Evolutionary conservation across 2,888 invertebrate species (phyloP).

Genomic region (Ectobius pallidus): DNA sequence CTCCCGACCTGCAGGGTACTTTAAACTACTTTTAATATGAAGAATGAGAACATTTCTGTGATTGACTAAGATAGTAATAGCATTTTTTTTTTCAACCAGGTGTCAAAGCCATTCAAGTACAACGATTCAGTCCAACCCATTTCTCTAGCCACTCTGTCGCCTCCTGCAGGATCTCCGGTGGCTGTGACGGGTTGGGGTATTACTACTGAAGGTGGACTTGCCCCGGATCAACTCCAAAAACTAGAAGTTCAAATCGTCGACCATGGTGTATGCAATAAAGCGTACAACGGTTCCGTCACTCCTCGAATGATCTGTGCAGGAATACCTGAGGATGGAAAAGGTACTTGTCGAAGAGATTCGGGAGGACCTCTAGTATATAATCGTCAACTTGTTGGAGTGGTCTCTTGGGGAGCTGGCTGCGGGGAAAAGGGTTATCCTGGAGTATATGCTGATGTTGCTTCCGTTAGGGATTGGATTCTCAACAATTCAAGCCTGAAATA

Average conservation of each 20-base stretch:
- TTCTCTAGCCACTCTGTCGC: not conserved
- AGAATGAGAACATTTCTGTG: too few relatives aligned
- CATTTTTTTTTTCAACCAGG: too few relatives aligned
- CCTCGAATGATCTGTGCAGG: not conserved
- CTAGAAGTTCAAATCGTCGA: not conserved
- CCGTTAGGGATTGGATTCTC: too few relatives aligned
- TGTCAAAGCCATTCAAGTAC: not conserved
- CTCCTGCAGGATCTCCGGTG: not conserved
- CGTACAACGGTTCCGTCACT: not conserved
- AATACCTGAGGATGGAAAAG: not conserved
- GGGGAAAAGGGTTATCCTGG: not conserved
- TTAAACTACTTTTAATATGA: too few relatives aligned
- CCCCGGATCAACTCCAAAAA: not conserved
- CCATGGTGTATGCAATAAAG: not conserved
- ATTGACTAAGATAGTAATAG: too few relatives aligned
- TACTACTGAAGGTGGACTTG: not conserved
- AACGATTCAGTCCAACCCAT: not conserved
- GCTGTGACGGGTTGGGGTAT: not conserved
- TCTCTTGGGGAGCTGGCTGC: not conserved
- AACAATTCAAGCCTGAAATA: too few relatives aligned
- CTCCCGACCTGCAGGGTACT: too few relatives aligned
- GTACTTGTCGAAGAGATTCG: not conserved
- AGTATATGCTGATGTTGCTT: not conserved
- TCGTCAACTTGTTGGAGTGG: not conserved
- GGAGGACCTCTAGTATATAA: not conserved